Evolutionary conservation across 2,888 invertebrate genomes (phyloP), one percentile per base, ranked within the genome.

Genomic region (Eristalinus aeneus): DNA sequence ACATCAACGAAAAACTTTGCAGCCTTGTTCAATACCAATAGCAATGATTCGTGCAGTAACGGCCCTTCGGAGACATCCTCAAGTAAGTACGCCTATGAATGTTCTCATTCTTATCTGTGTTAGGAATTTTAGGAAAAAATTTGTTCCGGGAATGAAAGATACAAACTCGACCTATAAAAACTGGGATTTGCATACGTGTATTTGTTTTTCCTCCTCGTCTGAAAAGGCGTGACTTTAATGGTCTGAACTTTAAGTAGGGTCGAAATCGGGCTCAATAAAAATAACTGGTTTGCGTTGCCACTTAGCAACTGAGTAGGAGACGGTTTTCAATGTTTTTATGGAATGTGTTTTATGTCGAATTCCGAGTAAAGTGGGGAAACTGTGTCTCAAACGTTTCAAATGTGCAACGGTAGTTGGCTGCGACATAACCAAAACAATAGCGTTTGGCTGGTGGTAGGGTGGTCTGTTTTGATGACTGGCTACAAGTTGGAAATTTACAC

Each of bases 11-110:
- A 92, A 61, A 91, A 91, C 76, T 92, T 92, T 69, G 92, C 92
- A 1, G 89, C 91, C 0, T 81, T 93, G 4, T 92, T 93, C 32
- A 91, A 89, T 58, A 90, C 90, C 10, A 92, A 92, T 67, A 93
- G 92, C 86, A 92, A 92, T 74, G 93, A 93, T 88, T 91, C 93
- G 3, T 88, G 88, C 0, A 90, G 91, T 84, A 92, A 92, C 89
- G 91, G 90, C 9, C 88, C 90, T 6, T 90, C 89, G 3, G 92
- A 92, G 60, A 90, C 89, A 71, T 90, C 91, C 71, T 86, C 86
- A 77, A 64, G 86, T 86, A 78, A 86, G 82, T 86, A 16, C 39
- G 1, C 34, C 9, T 34, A 34, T 34, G 12, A 1, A n/a, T n/a
- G n/a, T n/a, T 46, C 46, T 46, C 5, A 5, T n/a, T 1, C 16